Evolutionary conservation across 1,140 invertebrate species (phyloP).

Genomic region (Phenacoccus solenopsis): DNA sequence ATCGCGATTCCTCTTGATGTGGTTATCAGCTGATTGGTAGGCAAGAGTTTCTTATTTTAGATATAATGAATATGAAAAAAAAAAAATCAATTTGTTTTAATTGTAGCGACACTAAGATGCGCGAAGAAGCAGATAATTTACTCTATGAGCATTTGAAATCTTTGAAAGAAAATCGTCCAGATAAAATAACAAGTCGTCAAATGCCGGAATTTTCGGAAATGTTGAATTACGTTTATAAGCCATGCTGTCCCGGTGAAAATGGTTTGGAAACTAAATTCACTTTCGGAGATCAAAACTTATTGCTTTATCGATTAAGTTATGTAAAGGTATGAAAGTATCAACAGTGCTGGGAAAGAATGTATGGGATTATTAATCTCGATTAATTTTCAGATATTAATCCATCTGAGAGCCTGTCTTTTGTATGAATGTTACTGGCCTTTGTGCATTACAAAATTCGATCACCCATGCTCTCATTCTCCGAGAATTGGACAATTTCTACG

Average conservation of each 20-base stretch:
- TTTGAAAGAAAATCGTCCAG: neutral
- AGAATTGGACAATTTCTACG: neutral
- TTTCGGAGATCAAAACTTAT: slow-evolving; percentile 39
- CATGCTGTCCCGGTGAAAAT: slow-evolving; percentile 44
- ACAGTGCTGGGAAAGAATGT: too few species aligned
- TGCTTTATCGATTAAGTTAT: slow-evolving; percentile 39
- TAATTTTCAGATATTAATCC: neutral
- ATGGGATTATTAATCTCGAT: neutral
- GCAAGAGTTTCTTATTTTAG: slow-evolving; percentile 25
- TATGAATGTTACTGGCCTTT: slow-evolving; percentile 1
- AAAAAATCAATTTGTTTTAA: slow-evolving; percentile 15
- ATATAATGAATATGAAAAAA: neutral
- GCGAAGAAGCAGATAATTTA: slow-evolving; percentile 54
- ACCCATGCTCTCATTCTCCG: neutral
- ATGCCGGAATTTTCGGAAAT: slow-evolving; percentile 48
- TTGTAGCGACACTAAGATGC: slow-evolving; percentile 60
- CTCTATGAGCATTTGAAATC: slow-evolving; percentile 45
- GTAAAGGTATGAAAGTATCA: slow-evolving; percentile 34
- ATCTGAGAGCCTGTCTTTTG: neutral
- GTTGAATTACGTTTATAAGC: slow-evolving; percentile 47
- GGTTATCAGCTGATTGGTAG: slow-evolving; percentile 70
- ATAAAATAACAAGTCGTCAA: slow-evolving; percentile 26
- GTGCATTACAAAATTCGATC: neutral
- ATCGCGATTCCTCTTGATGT: slow-evolving; percentile 67
- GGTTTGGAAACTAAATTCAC: slow-evolving; percentile 41